Evolutionary conservation across 2,888 invertebrate genomes (phyloP).

Genomic region (Plebejus argus): DNA sequence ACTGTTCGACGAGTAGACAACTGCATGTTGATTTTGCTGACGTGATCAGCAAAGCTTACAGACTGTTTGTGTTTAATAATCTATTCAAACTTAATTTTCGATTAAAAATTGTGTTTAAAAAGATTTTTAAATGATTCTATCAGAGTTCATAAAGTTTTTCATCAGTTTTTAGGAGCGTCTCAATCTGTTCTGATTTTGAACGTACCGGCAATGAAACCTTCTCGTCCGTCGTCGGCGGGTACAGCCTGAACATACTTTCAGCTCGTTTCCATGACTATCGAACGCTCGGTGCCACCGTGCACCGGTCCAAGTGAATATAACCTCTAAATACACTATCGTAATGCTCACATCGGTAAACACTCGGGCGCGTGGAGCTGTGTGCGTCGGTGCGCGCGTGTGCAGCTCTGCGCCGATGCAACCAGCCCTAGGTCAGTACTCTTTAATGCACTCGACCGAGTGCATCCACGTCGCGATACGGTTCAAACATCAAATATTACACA

Average conservation of each 20-base stretch:
- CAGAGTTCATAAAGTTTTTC: not conserved
- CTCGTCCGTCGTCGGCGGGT: not conserved
- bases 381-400: slow-evolving; percentile 45
- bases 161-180: not conserved
- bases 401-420: slow-evolving; percentile 52
- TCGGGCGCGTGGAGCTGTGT: slow-evolving; percentile 38
- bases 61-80: not conserved
- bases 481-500: slow-evolving; percentile 46
- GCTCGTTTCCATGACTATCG: slow-evolving; percentile 45
- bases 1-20: not conserved
- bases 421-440: slow-evolving; percentile 57
- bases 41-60: not conserved
- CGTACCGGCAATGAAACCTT: slow-evolving; percentile 19
- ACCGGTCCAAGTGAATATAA: slow-evolving; percentile 25
- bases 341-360: slow-evolving; percentile 33
- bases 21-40: not conserved
- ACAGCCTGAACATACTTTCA: slow-evolving; percentile 41
- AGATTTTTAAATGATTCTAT: not conserved
- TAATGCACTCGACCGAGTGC: slow-evolving; percentile 53
- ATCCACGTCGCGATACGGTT: slow-evolving; percentile 44
- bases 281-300: slow-evolving; percentile 38
- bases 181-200: not conserved
- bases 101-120: not conserved
- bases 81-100: not conserved
- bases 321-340: slow-evolving; percentile 26